Evolutionary conservation across 2,888 invertebrate species (phyloP), one percentile per base, ranked within the genome.

Genomic region (Exocentrus adspersus): DNA sequence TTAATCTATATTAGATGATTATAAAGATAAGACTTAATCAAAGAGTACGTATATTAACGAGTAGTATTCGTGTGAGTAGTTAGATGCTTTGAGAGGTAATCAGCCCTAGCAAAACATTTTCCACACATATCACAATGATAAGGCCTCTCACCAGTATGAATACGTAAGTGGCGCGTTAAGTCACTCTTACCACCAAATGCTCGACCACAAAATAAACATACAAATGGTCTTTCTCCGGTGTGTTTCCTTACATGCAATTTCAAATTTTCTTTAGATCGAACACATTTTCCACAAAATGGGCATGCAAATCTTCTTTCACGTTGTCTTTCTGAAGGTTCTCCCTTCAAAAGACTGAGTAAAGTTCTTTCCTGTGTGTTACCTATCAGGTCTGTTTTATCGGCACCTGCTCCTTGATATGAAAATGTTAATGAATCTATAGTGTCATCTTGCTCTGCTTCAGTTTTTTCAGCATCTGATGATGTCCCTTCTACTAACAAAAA

Each of bases 81-180:
- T 73, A 95, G 88, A 83, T 95, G 94, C 83, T 95, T 95, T 77
- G 94, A 94, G 62, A 95, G 88, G 79, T 95, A 95, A 81, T 95
- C 94, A 58, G 94, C 94, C 54, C 94, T 87, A 20, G 94, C 94
- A 83, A 95, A 95, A 81, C 94, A 94, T 83, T 94, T 94, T 71
- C 94, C 94, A 83, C 94, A 95, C 81, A 94, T 93, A 82, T 94
- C 94, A 84, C 94, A 95, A 81, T 94, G 94, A 83, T 94, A 95
- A 28, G 94, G 94, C 65, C 94, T 85, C 83, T 94, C 94, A 37
- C 94, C 94, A 9, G 94, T 94, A 81, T 94, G 94, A 70, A 94
- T 94, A 70, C 94, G 88, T 69, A 94, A 85, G 81, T 94, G 94
- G 21, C 94, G 89, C 14, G 94, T 94, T 73, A 94, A 84, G 79